Evolutionary conservation across 2,888 invertebrate genomes (phyloP).

Genomic region (Alloscopus bannaensis): DNA sequence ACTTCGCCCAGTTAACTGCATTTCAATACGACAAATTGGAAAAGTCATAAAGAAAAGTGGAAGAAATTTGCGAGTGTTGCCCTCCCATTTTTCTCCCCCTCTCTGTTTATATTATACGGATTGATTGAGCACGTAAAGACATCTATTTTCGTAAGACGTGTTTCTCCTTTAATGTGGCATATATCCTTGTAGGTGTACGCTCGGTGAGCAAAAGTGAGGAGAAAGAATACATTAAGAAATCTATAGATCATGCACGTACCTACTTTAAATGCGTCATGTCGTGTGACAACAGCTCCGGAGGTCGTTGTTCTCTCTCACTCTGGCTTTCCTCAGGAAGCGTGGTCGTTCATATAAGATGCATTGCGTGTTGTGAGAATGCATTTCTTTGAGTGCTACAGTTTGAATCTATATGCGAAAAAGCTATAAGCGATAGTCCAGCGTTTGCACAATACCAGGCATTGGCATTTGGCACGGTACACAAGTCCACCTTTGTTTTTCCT

Average conservation of each 20-base stretch:
- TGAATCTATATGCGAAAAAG: too few species aligned
- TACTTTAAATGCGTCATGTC: constrained; percentile 55
- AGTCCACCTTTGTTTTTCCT: too few species aligned
- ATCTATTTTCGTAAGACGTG: neutral
- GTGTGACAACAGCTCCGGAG: constrained; percentile 53
- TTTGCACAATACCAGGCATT: too few species aligned
- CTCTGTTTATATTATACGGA: too few species aligned
- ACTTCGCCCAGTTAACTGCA: neutral
- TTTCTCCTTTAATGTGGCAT: neutral
- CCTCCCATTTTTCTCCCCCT: too few species aligned
- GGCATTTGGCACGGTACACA: too few species aligned
- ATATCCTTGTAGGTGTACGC: neutral
- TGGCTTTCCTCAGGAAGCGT: too few species aligned
- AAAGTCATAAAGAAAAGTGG: constrained; percentile 3
- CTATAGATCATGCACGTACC: constrained; percentile 6
- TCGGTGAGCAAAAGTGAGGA: neutral
- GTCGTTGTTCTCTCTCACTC: constrained; percentile 60
- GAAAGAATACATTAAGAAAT: neutral
- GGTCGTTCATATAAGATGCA: too few species aligned
- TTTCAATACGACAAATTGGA: constrained; percentile 4
- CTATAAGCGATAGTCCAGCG: too few species aligned
- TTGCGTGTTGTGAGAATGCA: too few species aligned
- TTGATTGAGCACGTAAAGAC: neutral
- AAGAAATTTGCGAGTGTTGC: too few species aligned
- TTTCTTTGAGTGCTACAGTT: too few species aligned